Percentiles rank a stretch among this genome's conserved stretches.
phyloP scores from a whole-genome alignment of 2,888 invertebrate genomes.

The Hetaerina titia region DNA sequence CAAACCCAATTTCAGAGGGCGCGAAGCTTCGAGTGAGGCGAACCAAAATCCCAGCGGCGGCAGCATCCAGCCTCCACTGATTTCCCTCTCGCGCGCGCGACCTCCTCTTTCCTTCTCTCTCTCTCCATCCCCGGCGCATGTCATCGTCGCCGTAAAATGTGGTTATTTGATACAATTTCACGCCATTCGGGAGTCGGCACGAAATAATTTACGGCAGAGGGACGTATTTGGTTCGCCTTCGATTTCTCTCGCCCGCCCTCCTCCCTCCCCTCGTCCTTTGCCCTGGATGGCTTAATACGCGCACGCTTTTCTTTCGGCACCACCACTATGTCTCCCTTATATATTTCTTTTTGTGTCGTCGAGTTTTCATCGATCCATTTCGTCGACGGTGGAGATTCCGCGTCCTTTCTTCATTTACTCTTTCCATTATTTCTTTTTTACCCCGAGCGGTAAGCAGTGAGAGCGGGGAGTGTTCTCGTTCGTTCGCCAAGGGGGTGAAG shows the following conservation, averaged over 20 bases:
- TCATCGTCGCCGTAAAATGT: background rate
- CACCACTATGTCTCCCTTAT: background rate
- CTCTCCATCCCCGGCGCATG: background rate
- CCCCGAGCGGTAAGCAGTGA: slow-evolving; percentile 18
- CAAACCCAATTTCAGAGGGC: background rate
- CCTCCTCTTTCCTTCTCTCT: background rate
- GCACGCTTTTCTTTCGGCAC: background rate
- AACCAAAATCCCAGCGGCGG: background rate
- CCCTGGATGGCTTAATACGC: background rate
- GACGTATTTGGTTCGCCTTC: background rate
- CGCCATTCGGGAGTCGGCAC: background rate
- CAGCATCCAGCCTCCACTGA: background rate
- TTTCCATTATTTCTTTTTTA: background rate
- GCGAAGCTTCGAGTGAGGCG: background rate
- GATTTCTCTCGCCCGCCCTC: background rate
- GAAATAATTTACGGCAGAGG: background rate
- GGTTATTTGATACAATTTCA: background rate
- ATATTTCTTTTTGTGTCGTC: background rate
- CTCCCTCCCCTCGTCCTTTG: background rate
- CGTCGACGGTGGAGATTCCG: background rate
- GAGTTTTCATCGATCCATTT: slow-evolving; percentile 35
- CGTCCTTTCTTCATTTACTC: background rate
- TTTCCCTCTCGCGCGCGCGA: background rate
- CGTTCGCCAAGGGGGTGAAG: background rate
- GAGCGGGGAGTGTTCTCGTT: background rate